Evolutionary conservation across 2,113 vertebrate species (phyloP).

Genomic region (Eudyptes chrysolophus): DNA sequence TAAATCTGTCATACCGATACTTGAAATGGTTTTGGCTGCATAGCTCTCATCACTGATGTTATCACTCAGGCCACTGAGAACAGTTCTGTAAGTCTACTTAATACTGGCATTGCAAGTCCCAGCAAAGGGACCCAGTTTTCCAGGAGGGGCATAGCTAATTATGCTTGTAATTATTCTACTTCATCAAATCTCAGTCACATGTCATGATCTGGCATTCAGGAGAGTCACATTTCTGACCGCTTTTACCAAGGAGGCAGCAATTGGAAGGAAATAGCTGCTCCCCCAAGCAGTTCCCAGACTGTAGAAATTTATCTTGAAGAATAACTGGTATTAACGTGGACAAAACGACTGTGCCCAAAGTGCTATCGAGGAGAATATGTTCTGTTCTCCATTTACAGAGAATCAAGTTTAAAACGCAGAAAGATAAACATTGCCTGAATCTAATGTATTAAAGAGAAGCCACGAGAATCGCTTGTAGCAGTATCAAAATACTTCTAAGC

Average conservation of each 20-base stretch:
- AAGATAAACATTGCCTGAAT: not conserved
- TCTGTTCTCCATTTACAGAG: not conserved
- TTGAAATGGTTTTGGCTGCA: not conserved
- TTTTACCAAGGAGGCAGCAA: not conserved
- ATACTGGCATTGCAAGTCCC: not conserved
- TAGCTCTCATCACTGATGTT: not conserved
- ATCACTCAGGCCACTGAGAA: not conserved
- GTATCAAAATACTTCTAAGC: not conserved
- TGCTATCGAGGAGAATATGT: not conserved
- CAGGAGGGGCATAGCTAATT: not conserved
- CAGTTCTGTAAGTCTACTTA: not conserved
- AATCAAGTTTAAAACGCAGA: not conserved
- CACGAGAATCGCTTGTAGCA: not conserved
- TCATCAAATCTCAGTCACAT: conserved; percentile 1
- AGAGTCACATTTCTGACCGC: conserved; percentile 39
- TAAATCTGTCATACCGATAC: not conserved
- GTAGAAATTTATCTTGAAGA: conserved; percentile 8
- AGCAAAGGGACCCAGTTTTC: not conserved
- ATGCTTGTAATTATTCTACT: conserved; percentile 8
- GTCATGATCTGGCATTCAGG: not conserved
- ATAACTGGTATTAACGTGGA: not conserved
- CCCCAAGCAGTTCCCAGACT: not conserved
- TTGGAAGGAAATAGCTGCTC: conserved; percentile 12
- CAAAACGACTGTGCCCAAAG: not conserved
- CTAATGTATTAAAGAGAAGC: not conserved